Base-by-base conservation (phyloP, 2,113 vertebrate species). In the Cervus canadensis region DNA sequence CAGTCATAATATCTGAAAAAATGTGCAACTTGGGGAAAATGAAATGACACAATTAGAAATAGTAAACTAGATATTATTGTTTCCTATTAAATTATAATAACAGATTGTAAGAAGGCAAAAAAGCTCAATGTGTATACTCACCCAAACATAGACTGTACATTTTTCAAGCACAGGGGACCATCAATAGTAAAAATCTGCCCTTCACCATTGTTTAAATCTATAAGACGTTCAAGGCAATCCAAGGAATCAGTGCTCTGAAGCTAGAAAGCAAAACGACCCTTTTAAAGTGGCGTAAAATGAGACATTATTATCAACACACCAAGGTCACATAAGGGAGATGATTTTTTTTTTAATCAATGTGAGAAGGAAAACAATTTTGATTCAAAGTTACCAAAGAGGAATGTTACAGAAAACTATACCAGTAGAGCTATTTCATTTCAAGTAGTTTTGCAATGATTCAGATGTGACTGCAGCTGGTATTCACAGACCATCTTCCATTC, bases 121-220 rank as follows among this genome's bases (percentile, higher is more conserved):
- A 87, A 50, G 19, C 52, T 89, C 30, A 62, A 71, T 59, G 36
- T 25, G 89, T 30, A 95, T 94, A 98, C 99, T 98, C 74, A 99
- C 99, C 99, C 99, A 98, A 99, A 99, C 99, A 99, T 99, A 7
- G 99, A 99, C 98, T 99, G 99, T 2, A 99, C 99, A 52, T 99
- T 99, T 98, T 99, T 99, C 98, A 99, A 99, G 98, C 99, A 99
- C 91, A 99, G 99, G 1, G 99, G 99, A 13, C 99, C 99, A 95
- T 99, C 99, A 78, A 99, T 99, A 48, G 99, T 99, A 97, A 99
- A 99, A 97, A 99, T 99, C 79, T 99, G 99, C 74, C 99, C 99
- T 33, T 99, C 99, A 16, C 99, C 99, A 21, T 99, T 99, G 96
- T 99, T 99, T 92, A 99, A 98, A 94, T 99, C 99, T 97, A 99